Conservation (phyloP, 2,888 invertebrate species). For the Quadroppia sp. region DNA sequence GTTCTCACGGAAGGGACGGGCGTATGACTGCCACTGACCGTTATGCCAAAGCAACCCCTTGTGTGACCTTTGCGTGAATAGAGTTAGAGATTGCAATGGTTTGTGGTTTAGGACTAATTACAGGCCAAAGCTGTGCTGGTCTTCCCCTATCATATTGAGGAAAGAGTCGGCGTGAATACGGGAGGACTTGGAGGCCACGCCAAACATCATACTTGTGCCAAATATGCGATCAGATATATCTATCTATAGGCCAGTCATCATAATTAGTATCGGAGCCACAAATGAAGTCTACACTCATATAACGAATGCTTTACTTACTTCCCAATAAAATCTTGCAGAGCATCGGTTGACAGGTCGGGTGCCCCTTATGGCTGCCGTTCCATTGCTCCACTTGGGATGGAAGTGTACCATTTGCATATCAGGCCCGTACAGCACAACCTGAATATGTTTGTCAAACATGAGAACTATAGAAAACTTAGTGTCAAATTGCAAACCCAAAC, state of each 20-base stretch:
- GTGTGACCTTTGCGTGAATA: slow-evolving; percentile 56
- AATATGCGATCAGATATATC: slow-evolving; percentile 62
- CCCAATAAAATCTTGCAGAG: slow-evolving; percentile 52
- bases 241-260: slow-evolving; percentile 65
- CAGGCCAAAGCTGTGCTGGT: slow-evolving; percentile 64
- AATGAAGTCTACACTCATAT: not conserved
- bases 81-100: not conserved
- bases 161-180: slow-evolving; percentile 65
- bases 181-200: slow-evolving; percentile 61
- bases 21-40: slow-evolving; percentile 62
- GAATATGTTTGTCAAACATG: not conserved
- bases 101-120: not conserved
- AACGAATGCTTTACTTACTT: slow-evolving; percentile 38
- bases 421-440: slow-evolving; percentile 56
- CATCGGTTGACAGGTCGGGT: slow-evolving; percentile 62
- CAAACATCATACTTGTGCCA: slow-evolving; percentile 73
- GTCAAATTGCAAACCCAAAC: slow-evolving; percentile 53
- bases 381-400: slow-evolving; percentile 71
- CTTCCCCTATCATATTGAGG: slow-evolving; percentile 67
- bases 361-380: slow-evolving; percentile 67
- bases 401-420: slow-evolving; percentile 63
- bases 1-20: slow-evolving; percentile 66
- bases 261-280: slow-evolving; percentile 5
- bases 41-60: slow-evolving; percentile 68
- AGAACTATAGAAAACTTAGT: not conserved